These are phyloP conservation scores for Temnopleurus reevesii DNA, from an alignment of 53 echinoderm and acorn worm species.

Conservation along the genomic window DNA sequence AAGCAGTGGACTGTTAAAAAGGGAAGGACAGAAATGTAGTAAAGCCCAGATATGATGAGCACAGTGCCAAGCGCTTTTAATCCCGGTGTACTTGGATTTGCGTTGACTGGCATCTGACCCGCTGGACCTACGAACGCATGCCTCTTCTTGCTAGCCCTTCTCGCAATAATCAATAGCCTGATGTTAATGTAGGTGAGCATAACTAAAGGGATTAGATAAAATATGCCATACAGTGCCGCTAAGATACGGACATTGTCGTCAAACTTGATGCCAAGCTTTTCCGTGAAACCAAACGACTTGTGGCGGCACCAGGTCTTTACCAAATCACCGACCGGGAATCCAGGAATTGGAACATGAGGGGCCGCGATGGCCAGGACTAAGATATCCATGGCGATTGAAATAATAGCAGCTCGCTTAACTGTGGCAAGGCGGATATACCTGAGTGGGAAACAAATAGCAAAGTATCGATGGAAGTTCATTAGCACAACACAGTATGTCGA, in stretches of 20 bases:
- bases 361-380: background rate
- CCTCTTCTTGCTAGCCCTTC: background rate
- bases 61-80: background rate
- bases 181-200: background rate
- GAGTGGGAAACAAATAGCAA: background rate
- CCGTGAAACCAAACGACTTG: background rate
- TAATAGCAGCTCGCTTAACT: background rate
- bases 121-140: background rate
- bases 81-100: background rate
- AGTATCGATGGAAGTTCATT: background rate
- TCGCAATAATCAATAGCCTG: background rate
- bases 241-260: background rate
- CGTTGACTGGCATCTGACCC: background rate
- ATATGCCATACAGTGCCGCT: background rate
- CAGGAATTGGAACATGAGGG: background rate
- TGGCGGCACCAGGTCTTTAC: background rate
- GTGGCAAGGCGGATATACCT: background rate
- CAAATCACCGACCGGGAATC: background rate
- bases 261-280: background rate
- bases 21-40: constrained; percentile 3
- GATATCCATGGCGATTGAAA: background rate
- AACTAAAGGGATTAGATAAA: background rate
- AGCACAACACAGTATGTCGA: background rate
- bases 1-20: background rate
- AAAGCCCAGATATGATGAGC: background rate